Evolutionary conservation across 2,113 vertebrate species (phyloP).

Genomic region (Marcusenius ussheri): DNA sequence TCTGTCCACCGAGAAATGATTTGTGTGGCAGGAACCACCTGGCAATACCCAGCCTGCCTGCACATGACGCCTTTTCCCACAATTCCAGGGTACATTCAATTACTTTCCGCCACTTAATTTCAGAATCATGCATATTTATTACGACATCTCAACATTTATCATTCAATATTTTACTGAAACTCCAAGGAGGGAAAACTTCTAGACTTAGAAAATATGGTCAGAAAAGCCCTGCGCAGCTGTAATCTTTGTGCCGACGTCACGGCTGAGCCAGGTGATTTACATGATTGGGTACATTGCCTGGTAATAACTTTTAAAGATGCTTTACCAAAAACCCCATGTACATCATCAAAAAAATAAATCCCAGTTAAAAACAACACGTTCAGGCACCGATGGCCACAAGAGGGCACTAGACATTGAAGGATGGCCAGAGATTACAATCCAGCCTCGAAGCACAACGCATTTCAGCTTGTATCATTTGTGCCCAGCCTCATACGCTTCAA

Average conservation of each 20-base stretch:
- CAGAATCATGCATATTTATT: neutral
- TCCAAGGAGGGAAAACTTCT: constrained; percentile 24
- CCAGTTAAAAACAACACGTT: neutral
- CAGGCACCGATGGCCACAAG: constrained; percentile 52
- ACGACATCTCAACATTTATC: neutral
- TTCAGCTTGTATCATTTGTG: constrained; percentile 54
- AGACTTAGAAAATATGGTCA: constrained; percentile 7
- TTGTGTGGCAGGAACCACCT: neutral
- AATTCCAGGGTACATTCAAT: neutral
- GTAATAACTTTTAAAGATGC: constrained; percentile 41
- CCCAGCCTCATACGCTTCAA: constrained; percentile 57
- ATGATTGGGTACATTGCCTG: constrained; percentile 25
- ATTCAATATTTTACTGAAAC: neutral
- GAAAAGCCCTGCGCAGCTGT: neutral
- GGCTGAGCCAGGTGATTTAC: constrained; percentile 30
- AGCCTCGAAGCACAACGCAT: constrained; percentile 49
- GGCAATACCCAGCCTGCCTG: neutral
- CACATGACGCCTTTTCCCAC: neutral
- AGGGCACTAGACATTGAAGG: constrained; percentile 60
- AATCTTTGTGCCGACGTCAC: constrained; percentile 31
- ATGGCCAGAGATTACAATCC: constrained; percentile 31
- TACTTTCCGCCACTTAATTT: neutral
- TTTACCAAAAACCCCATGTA: constrained; percentile 40
- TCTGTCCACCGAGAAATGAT: neutral
- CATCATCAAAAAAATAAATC: neutral